Percentiles rank a stretch among this genome's conserved stretches.
Conservation (phyloP, 2,113 vertebrate genomes). For the Mus pahari region DNA sequence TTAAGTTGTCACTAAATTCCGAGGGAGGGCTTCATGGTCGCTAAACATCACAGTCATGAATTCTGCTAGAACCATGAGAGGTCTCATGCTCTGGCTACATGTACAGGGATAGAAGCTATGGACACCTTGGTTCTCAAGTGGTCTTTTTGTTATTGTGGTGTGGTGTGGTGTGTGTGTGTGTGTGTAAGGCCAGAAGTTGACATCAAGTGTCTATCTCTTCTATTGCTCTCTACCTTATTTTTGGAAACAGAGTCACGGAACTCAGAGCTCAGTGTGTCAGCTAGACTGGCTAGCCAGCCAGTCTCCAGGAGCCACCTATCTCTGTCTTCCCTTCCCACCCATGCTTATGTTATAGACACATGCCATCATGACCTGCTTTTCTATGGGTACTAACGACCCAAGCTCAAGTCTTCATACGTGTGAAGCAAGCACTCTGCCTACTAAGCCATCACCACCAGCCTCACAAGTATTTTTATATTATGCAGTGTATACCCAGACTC, state of each 20-base stretch:
- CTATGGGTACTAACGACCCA: neutral
- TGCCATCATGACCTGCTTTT: neutral
- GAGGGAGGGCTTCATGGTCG: neutral
- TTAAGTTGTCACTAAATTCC: neutral
- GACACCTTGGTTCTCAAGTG: neutral
- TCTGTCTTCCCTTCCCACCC: neutral
- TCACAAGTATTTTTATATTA: neutral
- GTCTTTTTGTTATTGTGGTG: neutral
- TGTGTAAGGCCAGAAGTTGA: neutral
- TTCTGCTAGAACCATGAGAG: neutral
- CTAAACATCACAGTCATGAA: neutral
- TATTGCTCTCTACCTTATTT: neutral
- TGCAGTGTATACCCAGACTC: rapidly evolving
- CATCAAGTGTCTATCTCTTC: neutral
- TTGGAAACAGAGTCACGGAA: neutral
- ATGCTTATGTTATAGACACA: neutral
- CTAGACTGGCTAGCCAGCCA: neutral
- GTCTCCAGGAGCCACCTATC: neutral
- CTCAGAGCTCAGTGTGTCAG: neutral
- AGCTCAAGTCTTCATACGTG: neutral
- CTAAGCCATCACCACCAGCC: too few species aligned
- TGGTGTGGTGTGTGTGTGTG: neutral
- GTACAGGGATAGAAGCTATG: neutral
- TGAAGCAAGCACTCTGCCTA: neutral
- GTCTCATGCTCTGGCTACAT: neutral